Evolutionary conservation across 1,140 invertebrate species (phyloP).

Genomic region (Meteorus sp.): DNA sequence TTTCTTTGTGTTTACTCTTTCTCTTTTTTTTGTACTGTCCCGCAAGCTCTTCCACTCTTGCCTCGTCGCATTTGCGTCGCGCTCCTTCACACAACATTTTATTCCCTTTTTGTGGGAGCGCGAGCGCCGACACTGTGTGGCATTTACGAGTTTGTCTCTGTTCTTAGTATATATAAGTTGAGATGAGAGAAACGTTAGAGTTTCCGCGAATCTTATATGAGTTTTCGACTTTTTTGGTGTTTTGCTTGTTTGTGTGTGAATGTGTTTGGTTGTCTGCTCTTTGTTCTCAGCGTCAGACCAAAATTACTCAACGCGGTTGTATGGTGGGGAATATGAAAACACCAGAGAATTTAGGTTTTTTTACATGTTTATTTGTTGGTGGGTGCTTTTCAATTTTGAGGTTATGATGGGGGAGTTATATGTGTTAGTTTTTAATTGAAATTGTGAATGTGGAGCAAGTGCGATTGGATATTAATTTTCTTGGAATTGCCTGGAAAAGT

Average conservation of each 20-base stretch:
- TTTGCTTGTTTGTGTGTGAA: not conserved
- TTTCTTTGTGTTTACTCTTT: too few species aligned
- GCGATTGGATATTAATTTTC: too few species aligned
- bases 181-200: not conserved
- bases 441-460: too few species aligned
- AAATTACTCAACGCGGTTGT: too few species aligned
- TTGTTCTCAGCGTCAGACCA: not conserved
- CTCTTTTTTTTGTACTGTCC: constrained; percentile 11
- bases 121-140: not conserved
- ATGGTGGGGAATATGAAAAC: too few species aligned
- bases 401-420: too few species aligned
- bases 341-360: too few species aligned
- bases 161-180: too few species aligned
- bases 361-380: too few species aligned
- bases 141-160: constrained; percentile 12
- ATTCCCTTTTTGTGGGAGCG: not conserved
- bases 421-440: too few species aligned
- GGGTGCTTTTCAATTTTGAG: too few species aligned
- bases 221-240: not conserved
- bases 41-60: not conserved
- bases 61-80: constrained; percentile 8
- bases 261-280: not conserved
- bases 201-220: constrained; percentile 6
- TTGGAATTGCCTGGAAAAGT: too few species aligned
- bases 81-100: constrained; percentile 18